These are phyloP conservation scores for Pygocentrus nattereri DNA, from an alignment of 2,797 vertebrate species.

Conservation along the genomic window DNA sequence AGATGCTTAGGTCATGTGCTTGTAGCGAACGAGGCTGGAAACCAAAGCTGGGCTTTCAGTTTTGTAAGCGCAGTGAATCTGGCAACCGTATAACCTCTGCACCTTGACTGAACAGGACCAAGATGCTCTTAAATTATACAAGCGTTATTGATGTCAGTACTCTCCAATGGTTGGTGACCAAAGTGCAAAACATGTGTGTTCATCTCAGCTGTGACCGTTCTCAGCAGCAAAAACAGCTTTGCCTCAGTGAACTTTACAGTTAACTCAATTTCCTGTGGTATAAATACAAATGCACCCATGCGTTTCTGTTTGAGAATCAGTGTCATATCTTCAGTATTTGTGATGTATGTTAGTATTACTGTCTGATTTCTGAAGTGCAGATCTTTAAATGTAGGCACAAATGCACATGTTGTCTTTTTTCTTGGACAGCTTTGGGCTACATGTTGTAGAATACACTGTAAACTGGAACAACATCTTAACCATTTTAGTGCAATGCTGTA, in stretches of 20 bases:
- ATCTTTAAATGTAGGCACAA: conserved; percentile 9
- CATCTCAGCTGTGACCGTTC: conserved; percentile 3
- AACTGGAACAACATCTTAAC: conserved; percentile 25
- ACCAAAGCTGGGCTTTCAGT: conserved; percentile 58
- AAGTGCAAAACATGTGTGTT: conserved; percentile 21
- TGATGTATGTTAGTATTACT: conserved; percentile 17
- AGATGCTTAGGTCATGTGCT: conserved; percentile 42
- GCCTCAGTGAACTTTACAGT: conserved; percentile 15
- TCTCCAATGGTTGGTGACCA: conserved; percentile 65
- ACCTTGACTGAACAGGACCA: conserved; percentile 54
- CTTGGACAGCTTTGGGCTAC: conserved; percentile 5
- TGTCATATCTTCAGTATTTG: conserved; percentile 39
- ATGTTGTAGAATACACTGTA: not conserved
- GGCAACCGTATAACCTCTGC: conserved; percentile 20
- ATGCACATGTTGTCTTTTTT: not conserved
- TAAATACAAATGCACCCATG: not conserved
- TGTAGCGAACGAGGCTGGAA: conserved; percentile 18
- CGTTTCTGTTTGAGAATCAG: not conserved
- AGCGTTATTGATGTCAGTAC: conserved; percentile 65
- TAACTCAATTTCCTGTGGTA: conserved; percentile 26
- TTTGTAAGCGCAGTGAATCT: conserved; percentile 8
- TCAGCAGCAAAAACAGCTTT: not conserved
- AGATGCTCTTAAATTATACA: conserved; percentile 59
- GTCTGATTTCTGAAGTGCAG: conserved; percentile 18
- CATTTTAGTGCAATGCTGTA: conserved; percentile 19